Evolutionary conservation across 2,797 vertebrate species (phyloP).

Genomic region (Yasuhikotakia modesta): DNA sequence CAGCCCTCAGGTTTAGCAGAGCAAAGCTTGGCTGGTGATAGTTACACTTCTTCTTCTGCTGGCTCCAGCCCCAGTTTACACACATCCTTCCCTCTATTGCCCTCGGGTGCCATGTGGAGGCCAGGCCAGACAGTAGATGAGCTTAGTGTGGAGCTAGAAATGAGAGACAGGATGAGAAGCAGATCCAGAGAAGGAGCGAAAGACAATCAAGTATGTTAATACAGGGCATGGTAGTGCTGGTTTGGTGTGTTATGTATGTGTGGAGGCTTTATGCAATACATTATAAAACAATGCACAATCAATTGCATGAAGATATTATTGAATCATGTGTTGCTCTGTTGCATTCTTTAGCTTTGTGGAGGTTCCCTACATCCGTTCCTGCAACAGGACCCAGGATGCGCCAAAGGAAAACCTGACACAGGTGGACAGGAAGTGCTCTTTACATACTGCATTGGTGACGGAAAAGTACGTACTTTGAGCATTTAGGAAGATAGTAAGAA

Average conservation of each 20-base stretch:
- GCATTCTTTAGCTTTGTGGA: constrained; percentile 62
- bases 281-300: background rate
- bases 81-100: constrained; percentile 67
- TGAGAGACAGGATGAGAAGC: constrained; percentile 80
- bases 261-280: background rate
- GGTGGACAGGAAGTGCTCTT: constrained; percentile 64
- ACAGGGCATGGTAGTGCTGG: background rate
- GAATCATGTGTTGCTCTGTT: background rate
- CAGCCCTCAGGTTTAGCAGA: constrained; percentile 67
- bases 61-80: constrained; percentile 76
- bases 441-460: constrained; percentile 35
- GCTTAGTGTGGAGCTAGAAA: constrained; percentile 78
- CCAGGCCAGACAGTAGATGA: constrained; percentile 74
- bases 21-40: constrained; percentile 59
- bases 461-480: constrained; percentile 16
- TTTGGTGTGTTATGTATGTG: too few species aligned
- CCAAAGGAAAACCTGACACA: constrained; percentile 57
- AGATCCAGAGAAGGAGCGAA: constrained; percentile 70
- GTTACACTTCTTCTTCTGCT: constrained; percentile 70
- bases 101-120: constrained; percentile 71
- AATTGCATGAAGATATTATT: background rate
- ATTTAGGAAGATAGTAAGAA: background rate
- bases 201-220: constrained; percentile 23
- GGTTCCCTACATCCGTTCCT: constrained; percentile 80
- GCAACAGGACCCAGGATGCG: constrained; percentile 78